These are phyloP conservation scores for Pseudopleuronectes americanus DNA, from an alignment of 2,797 vertebrate genomes.

Conservation along the genomic window DNA sequence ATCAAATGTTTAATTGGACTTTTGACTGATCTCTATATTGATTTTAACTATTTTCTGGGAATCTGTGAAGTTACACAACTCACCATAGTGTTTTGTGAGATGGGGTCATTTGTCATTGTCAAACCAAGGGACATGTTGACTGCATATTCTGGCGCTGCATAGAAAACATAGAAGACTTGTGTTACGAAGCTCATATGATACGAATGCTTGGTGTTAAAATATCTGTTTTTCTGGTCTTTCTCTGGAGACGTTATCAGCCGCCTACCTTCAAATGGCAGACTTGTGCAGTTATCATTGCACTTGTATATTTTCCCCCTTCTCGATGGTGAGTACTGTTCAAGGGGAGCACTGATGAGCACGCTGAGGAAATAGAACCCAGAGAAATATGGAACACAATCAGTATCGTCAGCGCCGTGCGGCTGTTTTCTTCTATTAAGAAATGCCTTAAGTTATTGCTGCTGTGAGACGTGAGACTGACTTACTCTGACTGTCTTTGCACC, in stretches of 20 bases:
- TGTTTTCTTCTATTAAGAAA: background rate
- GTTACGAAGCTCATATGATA: background rate
- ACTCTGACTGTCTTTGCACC: conserved; percentile 71
- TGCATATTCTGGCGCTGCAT: conserved; percentile 63
- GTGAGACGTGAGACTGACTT: conserved; percentile 32
- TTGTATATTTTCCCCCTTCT: conserved; percentile 60
- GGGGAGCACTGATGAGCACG: conserved; percentile 78
- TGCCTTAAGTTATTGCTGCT: background rate
- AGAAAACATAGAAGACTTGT: conserved; percentile 19
- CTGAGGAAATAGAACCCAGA: conserved; percentile 53
- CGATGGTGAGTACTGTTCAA: conserved; percentile 37
- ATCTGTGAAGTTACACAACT: conserved; percentile 29
- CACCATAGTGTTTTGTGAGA: conserved; percentile 50
- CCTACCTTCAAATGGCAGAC: conserved; percentile 12
- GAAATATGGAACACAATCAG: background rate
- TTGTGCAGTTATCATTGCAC: conserved; percentile 49
- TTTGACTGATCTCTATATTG: background rate
- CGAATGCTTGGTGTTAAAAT: background rate
- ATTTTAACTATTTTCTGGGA: background rate
- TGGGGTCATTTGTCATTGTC: conserved; percentile 63
- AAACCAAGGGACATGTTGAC: conserved; percentile 82
- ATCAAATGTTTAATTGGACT: background rate
- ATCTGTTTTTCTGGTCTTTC: background rate
- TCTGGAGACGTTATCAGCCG: background rate
- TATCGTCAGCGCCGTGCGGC: background rate